Evolutionary conservation across 2,888 invertebrate genomes (phyloP).

Genomic region (Dryococelus australis): DNA sequence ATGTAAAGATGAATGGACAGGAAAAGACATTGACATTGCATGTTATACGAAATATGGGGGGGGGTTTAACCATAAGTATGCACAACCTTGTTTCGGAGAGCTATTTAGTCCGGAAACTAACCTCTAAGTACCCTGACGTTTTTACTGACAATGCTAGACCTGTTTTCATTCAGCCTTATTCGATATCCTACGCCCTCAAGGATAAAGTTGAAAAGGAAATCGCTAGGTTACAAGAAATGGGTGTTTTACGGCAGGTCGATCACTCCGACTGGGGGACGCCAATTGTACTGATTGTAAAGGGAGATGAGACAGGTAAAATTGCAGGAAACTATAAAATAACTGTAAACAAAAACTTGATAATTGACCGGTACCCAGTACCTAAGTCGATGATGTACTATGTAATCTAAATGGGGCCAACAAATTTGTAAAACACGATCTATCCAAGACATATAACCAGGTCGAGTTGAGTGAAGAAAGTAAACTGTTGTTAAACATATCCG

Average conservation of each 20-base stretch:
- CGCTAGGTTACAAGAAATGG: neutral
- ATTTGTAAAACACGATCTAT: neutral
- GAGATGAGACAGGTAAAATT: neutral
- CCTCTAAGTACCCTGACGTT: too few species aligned
- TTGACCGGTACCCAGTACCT: neutral
- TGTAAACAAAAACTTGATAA: neutral
- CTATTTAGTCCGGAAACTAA: neutral
- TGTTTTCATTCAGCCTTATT: neutral
- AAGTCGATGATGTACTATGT: neutral
- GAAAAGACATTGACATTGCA: neutral
- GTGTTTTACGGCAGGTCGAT: neutral
- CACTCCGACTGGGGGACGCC: neutral
- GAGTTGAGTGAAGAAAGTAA: too few species aligned
- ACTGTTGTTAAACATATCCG: neutral
- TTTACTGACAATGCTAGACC: neutral
- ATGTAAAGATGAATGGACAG: neutral
- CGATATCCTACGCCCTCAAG: neutral
- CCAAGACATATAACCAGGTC: neutral
- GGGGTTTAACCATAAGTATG: neutral
- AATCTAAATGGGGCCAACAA: neutral
- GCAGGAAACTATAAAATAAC: too few species aligned
- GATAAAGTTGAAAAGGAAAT: neutral
- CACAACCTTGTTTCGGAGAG: neutral
- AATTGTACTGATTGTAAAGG: neutral
- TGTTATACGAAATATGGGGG: neutral